Percentiles rank a stretch among this genome's conserved stretches.
Conservation (phyloP, 2,797 vertebrate genomes). For the Pterois miles region DNA sequence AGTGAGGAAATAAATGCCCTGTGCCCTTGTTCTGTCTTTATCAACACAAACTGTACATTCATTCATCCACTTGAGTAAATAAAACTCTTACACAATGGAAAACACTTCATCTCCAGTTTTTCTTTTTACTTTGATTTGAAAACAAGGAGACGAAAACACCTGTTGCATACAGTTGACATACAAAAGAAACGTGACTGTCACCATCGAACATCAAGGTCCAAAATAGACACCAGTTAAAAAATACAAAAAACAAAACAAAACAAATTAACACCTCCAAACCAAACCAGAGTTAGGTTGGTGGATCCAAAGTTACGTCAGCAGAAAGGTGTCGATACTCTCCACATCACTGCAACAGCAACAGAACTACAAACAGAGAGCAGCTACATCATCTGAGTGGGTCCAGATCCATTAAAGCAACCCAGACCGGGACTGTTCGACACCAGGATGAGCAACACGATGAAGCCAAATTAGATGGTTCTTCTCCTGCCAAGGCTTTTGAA, state of each 20-base stretch:
- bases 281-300: constrained; percentile 1
- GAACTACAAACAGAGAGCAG: constrained; percentile 21
- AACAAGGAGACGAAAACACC: constrained; percentile 29
- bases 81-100: not conserved
- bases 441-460: not conserved
- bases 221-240: constrained; percentile 28
- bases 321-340: constrained; percentile 9
- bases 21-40: not conserved
- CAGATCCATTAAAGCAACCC: not conserved
- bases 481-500: not conserved
- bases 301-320: constrained; percentile 22
- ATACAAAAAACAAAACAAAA: not conserved
- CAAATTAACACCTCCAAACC: not conserved
- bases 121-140: constrained; percentile 46
- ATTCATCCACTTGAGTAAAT: not conserved
- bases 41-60: not conserved
- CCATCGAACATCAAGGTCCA: constrained; percentile 44
- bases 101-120: not conserved
- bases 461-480: not conserved
- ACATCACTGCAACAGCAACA: constrained; percentile 32
- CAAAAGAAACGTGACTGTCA: constrained; percentile 41
- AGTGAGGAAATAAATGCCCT: too few species aligned
- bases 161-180: constrained; percentile 38
- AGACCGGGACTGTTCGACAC: not conserved
- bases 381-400: not conserved